A percentile compares a stretch with the other conserved stretches of the same genome.
phyloP scores from a whole-genome alignment of 2,888 invertebrate genomes.

The Ophion obscuratus region DNA sequence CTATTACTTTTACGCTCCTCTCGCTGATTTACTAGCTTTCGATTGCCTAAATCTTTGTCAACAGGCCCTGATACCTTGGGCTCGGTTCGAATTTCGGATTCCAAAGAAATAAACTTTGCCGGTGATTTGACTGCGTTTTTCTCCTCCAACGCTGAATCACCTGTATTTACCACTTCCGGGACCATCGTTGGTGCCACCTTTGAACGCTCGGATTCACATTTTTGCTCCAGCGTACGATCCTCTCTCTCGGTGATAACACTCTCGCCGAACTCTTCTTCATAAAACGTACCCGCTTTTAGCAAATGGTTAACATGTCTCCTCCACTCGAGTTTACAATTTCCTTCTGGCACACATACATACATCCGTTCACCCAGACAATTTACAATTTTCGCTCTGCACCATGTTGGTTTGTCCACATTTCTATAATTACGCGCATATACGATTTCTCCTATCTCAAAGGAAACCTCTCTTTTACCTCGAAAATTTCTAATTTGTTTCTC shows the following conservation, averaged over 20 bases:
- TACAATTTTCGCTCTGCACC: slow-evolving; percentile 22
- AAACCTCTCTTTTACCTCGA: slow-evolving; percentile 43
- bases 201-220: neutral
- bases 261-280: neutral
- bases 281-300: slow-evolving; percentile 7
- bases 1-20: neutral
- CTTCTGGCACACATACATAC: slow-evolving; percentile 13
- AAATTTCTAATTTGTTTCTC: slow-evolving; percentile 7
- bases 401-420: slow-evolving; percentile 53
- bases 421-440: slow-evolving; percentile 56
- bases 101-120: too few species aligned
- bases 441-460: slow-evolving; percentile 42
- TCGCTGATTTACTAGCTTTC: too few species aligned
- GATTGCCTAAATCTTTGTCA: too few species aligned
- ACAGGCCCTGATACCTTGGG: too few species aligned
- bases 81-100: too few species aligned
- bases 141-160: too few species aligned
- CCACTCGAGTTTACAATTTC: slow-evolving; percentile 29
- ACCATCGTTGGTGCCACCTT: too few species aligned
- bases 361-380: slow-evolving; percentile 23
- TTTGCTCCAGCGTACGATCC: neutral
- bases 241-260: neutral
- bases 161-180: too few species aligned
- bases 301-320: slow-evolving; percentile 55
- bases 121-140: too few species aligned